Evolutionary conservation across 2,797 vertebrate species (phyloP), one percentile per base, ranked within the genome.

Genomic region (Pipistrellus pipistrellus): DNA sequence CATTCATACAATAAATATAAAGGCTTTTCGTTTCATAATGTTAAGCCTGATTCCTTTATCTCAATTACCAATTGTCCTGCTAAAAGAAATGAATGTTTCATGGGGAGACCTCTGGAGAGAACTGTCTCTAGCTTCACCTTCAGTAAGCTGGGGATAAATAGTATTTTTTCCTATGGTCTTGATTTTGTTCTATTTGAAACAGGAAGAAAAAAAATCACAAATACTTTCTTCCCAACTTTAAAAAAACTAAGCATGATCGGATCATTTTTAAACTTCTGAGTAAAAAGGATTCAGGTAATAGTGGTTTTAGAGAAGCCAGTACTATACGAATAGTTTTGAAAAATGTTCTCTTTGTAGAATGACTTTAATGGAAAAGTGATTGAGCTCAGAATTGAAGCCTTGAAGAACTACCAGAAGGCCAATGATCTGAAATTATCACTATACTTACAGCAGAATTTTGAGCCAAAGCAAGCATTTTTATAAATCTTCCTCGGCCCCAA

Each of bases 341-440:
- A 93, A 97, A 94, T 76, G 53, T 88, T 64, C 62, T 94, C 87
- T 96, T 96, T 96, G 51, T 76, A 97, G 94, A 95, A 95, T 88
- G 77, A 93, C 59, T 95, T 90, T 86, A 86, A 95, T 48, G 85
- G 95, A 59, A 96, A 97, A 95, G 91, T 93, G 66, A 95, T 95
- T 84, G 95, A 96, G 85, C 78, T 96, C 96, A 95, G 88, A 96
- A 97, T 89, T 62, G 90, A 96, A 90, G 90, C 88, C 57, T 80
- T 97, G 75, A 95, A 87, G 94, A 97, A 94, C 77, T 90, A 93
- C 72, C 91, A 97, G 85, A 93, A 97, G 71, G 44, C 91, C 71
- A 95, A 92, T 82, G 97, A 95, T 59, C 30, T 96, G 51, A 95
- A 95, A 91, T 94, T 95, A 88, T 96, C 90, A 93, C 57, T 97